Evolutionary conservation across 37 sponge, comb jelly and placozoan species (phyloP), one percentile per base, ranked within the genome.

Genomic region (Lycopodina hypogea): DNA sequence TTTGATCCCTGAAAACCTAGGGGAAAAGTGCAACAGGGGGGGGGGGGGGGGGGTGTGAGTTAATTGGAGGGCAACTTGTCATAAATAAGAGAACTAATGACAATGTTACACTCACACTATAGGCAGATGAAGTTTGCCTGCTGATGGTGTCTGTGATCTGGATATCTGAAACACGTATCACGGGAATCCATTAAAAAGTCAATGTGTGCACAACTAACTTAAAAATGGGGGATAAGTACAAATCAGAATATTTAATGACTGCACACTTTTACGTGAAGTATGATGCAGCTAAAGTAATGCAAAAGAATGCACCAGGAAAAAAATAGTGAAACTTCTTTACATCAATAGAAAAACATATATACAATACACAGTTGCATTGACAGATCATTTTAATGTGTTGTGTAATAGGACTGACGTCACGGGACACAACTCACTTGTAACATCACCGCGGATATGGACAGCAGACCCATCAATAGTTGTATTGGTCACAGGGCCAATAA

Each of bases 371-470:
- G n/a, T n/a, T n/a, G n/a, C n/a, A n/a, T n/a, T n/a, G n/a, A n/a
- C n/a, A n/a, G n/a, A n/a, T n/a, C n/a, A n/a, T n/a, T n/a, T n/a
- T n/a, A n/a, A n/a, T n/a, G n/a, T n/a, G n/a, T n/a, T n/a, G n/a
- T n/a, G n/a, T n/a, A n/a, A 9, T 28, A 60, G 36, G 19, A 67
- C 39, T 67, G 39, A 3, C 3, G 21, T 36, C 68, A 67, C 8
- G 2, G 9, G n/a, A n/a, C n/a, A n/a, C n/a, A n/a, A 56, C 83
- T 66, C 37, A 84, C 87, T 83, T 15, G 92, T 81, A 37, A 83
- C 66, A 72, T 91, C 92, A 29, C 68, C 40, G 40, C 72, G 72
- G 6, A 91, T 45, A 56, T 83, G 65, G 39, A 91, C 53, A 38
- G 87, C 72, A 0, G 90, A 90, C 11, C 66, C 73, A 33, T 90